Conservation (phyloP, 1,140 invertebrate genomes). For the Drosophila prosaltans region DNA sequence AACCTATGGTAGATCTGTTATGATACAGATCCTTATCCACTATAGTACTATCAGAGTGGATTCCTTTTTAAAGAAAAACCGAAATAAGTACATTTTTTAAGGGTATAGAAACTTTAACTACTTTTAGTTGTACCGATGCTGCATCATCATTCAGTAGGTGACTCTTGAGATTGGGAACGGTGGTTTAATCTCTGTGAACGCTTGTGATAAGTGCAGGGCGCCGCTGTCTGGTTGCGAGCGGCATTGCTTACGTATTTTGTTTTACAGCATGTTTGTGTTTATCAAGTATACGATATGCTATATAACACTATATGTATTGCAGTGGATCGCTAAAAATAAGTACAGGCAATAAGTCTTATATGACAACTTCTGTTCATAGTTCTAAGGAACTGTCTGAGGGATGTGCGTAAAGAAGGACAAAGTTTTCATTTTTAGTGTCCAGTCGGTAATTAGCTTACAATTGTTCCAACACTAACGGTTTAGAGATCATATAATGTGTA, state of each 20-base stretch:
- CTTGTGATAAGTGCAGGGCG: constrained; percentile 17
- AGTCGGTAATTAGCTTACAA: not conserved
- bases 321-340: constrained; percentile 60
- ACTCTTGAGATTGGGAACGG: not conserved
- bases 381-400: not conserved
- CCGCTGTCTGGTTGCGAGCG: constrained; percentile 42
- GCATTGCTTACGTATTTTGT: constrained; percentile 64
- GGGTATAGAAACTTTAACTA: not conserved
- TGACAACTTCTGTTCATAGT: constrained; percentile 3
- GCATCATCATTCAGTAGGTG: not conserved
- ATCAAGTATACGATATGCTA: constrained; percentile 48
- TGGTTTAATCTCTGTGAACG: constrained; percentile 8
- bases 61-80: too few species aligned
- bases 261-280: constrained; percentile 66
- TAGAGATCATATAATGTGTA: constrained; percentile 13
- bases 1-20: too few species aligned
- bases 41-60: too few species aligned
- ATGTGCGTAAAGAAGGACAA: not conserved
- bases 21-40: too few species aligned
- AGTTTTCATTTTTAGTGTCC: constrained; percentile 2
- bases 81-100: too few species aligned
- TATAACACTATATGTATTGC: constrained; percentile 38
- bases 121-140: not conserved
- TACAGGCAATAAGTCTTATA: constrained; percentile 10
- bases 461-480: not conserved